Percentiles rank a stretch among this genome's conserved stretches.
phyloP scores from a whole-genome alignment of 2,888 invertebrate genomes.

The Labia minor region DNA sequence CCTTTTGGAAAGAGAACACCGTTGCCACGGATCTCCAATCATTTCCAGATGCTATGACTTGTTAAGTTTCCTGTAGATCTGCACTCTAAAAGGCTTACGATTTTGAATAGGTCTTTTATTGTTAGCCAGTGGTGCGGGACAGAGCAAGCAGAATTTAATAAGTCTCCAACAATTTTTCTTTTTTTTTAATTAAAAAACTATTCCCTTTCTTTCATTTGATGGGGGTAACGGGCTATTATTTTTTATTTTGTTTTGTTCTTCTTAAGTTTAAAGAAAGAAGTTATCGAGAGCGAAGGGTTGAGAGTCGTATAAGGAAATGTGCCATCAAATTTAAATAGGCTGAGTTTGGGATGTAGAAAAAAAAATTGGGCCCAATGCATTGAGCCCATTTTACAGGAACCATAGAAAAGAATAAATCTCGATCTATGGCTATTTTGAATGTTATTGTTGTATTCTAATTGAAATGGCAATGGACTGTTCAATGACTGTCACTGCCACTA shows the following conservation, averaged over 20 bases:
- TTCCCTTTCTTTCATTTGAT: neutral
- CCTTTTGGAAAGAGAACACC: too few species aligned
- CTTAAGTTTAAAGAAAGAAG: neutral
- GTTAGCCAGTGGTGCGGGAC: neutral
- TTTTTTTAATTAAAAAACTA: conserved; percentile 3
- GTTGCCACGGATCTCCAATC: neutral
- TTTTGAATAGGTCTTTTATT: neutral
- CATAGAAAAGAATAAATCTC: neutral
- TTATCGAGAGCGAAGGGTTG: neutral
- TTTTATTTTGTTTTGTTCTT: neutral
- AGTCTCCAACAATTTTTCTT: neutral
- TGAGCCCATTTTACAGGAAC: neutral
- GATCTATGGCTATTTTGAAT: neutral
- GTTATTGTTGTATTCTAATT: conserved; percentile 13
- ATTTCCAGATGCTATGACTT: neutral
- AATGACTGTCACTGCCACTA: conserved; percentile 1
- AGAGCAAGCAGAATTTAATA: neutral
- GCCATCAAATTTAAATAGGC: neutral
- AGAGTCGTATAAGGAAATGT: neutral
- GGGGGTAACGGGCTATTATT: neutral
- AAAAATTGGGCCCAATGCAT: neutral
- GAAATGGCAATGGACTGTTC: conserved; percentile 4
- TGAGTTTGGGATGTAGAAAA: neutral
- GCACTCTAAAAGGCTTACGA: neutral
- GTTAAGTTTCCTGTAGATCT: neutral